A percentile compares a stretch with the other conserved stretches of the same genome.
phyloP scores from a whole-genome alignment of 2,888 invertebrate species.

The Ophion slaviceki region DNA sequence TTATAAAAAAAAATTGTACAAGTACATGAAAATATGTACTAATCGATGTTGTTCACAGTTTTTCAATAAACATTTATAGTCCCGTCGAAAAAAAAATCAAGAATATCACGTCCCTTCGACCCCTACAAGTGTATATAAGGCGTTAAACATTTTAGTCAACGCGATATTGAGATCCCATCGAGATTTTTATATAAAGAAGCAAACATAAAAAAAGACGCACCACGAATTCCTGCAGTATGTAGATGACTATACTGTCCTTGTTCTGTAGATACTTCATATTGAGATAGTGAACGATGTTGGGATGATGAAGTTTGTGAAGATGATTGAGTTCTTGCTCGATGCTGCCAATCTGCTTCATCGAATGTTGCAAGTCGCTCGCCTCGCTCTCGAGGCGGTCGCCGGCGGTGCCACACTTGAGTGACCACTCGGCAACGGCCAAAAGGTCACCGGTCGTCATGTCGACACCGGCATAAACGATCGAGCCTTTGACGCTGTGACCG shows the following conservation, averaged over 20 bases:
- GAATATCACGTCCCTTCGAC: no score
- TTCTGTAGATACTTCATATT: constrained; percentile 88
- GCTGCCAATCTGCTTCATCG: constrained; percentile 86
- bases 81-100: no score
- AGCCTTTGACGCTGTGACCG: constrained; percentile 90
- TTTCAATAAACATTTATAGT: no score
- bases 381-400: constrained; percentile 63
- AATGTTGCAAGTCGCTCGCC: constrained; percentile 78
- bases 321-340: constrained; percentile 92
- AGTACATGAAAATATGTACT: no score
- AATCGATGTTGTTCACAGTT: no score
- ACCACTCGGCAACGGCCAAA: constrained; percentile 92
- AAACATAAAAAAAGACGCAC: constrained; percentile 81
- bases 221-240: constrained; percentile 89
- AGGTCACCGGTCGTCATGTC: constrained; percentile 90
- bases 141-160: neutral
- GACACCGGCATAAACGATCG: constrained; percentile 90
- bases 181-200: neutral
- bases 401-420: constrained; percentile 82
- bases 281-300: constrained; percentile 90
- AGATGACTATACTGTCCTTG: constrained; percentile 87
- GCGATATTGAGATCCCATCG: neutral
- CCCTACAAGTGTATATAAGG: no score
- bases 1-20: no score
- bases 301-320: constrained; percentile 89